Base-by-base conservation (phyloP, 1,140 invertebrate genomes). In the Paraescarpia echinospica region DNA sequence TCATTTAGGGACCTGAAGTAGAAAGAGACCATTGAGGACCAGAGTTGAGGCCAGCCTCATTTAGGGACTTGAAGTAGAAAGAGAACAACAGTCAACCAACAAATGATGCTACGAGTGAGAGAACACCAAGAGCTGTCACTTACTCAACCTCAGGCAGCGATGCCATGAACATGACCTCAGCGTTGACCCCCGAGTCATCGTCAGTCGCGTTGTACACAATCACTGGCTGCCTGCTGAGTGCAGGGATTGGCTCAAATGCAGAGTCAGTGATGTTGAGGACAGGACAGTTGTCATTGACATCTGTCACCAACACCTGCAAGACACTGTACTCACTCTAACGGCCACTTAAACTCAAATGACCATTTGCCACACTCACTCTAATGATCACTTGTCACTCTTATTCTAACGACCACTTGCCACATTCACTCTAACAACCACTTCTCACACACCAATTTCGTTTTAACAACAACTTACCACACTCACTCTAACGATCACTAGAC, bases 221-320 rank as follows among this genome's bases (percentile, higher is more conserved):
- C 14, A 94, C 93, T 22, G 94, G 92, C 35, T 59, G 18, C 0
- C 35, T 1, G 91, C 94, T 92, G 27, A 94, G 92, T 18, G 94
- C 93, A 12, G 94, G 94, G n/a, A 93, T 92, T 34, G 94, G 93
- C 33, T 31, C 48, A 34, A 94, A 34, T n/a, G 89, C 18, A 91
- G 92, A 93, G 22, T 33, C 35, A 6, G 93, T 93, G 59, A 93
- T 89, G 34, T 93, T 93, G 33, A 94, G 41, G 34, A 93, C 92
- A 12, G 94, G 94, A 89, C 94, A 94, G 91, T 94, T 94, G 88
- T 94, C 94, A 92, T 94, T 94, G 5, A 94, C 90, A 91, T 94
- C 94, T 34, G 48, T 18, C 51, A 33, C 34, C 33, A 77, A 77
- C 59, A 77, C 59, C 59, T 77, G 59, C 59, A 12, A 18, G 59